Conservation (phyloP, 2,113 vertebrate genomes). For the Pampusana beccarii region DNA sequence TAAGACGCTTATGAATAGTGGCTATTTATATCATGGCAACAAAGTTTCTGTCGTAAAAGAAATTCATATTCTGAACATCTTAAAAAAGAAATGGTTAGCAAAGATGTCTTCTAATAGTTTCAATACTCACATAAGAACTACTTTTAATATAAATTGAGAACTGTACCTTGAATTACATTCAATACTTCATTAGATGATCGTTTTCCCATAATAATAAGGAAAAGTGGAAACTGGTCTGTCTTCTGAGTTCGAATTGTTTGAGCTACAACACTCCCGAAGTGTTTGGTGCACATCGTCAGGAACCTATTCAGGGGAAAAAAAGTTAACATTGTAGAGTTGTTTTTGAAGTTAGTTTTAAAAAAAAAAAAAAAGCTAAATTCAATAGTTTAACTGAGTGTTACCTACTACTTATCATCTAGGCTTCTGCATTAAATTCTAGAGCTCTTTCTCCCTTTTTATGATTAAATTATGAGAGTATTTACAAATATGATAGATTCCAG, state of each 20-base stretch:
- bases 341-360: not conserved
- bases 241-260: slow-evolving; percentile 98
- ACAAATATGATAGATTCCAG: not conserved
- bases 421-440: not conserved
- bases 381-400: not conserved
- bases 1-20: not conserved
- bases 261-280: slow-evolving; percentile 96
- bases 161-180: slow-evolving; percentile 98
- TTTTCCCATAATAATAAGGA: slow-evolving; percentile 98
- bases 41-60: not conserved
- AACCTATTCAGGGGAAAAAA: slow-evolving; percentile 76
- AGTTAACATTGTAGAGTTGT: not conserved
- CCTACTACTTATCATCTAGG: not conserved
- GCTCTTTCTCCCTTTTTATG: not conserved
- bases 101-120: not conserved
- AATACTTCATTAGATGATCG: slow-evolving; percentile 98
- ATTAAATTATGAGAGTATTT: not conserved
- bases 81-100: not conserved
- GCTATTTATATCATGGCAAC: not conserved
- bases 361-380: not conserved
- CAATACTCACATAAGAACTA: not conserved
- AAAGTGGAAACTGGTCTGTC: slow-evolving; percentile 97
- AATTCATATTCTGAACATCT: not conserved
- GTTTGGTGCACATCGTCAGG: slow-evolving; percentile 96
- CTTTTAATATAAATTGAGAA: not conserved